phyloP scores from a whole-genome alignment of 2,888 invertebrate genomes.

The Pharmacophagus antenor region DNA sequence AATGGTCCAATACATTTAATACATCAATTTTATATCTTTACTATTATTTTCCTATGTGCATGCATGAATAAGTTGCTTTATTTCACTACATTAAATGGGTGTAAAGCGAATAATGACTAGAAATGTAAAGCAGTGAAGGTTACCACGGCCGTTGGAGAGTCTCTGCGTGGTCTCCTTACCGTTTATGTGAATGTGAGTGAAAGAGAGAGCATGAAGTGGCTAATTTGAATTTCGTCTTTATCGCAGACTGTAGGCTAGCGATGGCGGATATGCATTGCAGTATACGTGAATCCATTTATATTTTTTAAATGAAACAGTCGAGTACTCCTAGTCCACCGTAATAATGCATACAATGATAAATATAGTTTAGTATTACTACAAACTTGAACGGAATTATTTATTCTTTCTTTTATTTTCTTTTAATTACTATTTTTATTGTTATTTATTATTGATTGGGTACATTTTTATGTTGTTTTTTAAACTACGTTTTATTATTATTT shows the following conservation, averaged over 20 bases:
- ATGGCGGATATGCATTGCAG: slow-evolving; percentile 28
- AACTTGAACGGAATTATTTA: no score
- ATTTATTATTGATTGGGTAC: no score
- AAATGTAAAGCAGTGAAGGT: slow-evolving; percentile 30
- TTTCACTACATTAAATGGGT: neutral
- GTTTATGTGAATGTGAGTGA: slow-evolving; percentile 56
- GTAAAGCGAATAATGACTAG: slow-evolving; percentile 19
- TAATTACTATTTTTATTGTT: no score
- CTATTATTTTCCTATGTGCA: neutral
- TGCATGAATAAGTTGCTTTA: neutral
- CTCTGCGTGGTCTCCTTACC: slow-evolving; percentile 51
- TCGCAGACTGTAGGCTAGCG: slow-evolving; percentile 24
- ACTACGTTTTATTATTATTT: no score
- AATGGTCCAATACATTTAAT: neutral
- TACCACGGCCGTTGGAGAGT: slow-evolving; percentile 39
- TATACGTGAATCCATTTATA: slow-evolving; percentile 24
- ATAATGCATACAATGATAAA: neutral
- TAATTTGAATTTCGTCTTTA: slow-evolving; percentile 66
- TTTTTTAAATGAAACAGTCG: neutral
- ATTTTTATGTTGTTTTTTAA: no score
- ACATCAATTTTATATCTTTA: neutral
- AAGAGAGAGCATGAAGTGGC: slow-evolving; percentile 66
- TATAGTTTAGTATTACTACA: neutral
- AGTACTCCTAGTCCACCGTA: neutral
- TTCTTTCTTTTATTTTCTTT: no score